These are phyloP conservation scores for Esperia sulphurella DNA, from an alignment of 2,888 invertebrate genomes.

Conservation along the genomic window DNA sequence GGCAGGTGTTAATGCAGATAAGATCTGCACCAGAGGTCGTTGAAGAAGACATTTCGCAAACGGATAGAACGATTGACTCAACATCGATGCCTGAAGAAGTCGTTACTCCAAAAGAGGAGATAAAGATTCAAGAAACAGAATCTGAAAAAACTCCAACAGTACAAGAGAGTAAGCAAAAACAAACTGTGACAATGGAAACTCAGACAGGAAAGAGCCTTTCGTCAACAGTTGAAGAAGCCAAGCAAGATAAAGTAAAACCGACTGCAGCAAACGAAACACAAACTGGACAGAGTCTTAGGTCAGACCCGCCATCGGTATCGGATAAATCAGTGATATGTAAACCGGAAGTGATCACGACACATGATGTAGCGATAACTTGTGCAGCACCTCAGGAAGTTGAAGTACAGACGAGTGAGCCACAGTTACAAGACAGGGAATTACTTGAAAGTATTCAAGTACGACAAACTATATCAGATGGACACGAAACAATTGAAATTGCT, in stretches of 20 bases:
- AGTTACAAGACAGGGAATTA: slow-evolving; percentile 66
- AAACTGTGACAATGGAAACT: slow-evolving; percentile 12
- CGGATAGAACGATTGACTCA: slow-evolving; percentile 83
- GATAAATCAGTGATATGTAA: slow-evolving; percentile 67
- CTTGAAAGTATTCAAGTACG: slow-evolving; percentile 83
- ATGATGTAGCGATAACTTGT: slow-evolving; percentile 75
- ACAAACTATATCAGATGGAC: slow-evolving; percentile 81
- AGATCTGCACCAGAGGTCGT: slow-evolving; percentile 50
- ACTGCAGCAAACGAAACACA: slow-evolving; percentile 80
- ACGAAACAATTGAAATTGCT: slow-evolving; percentile 86
- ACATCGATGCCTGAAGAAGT: slow-evolving; percentile 86
- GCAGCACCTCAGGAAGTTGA: slow-evolving; percentile 79
- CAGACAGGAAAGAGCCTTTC: slow-evolving; percentile 17
- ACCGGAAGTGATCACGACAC: slow-evolving; percentile 52
- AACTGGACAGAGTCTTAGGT: slow-evolving; percentile 81
- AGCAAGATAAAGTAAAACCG: slow-evolving; percentile 30
- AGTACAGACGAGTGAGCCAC: slow-evolving; percentile 80
- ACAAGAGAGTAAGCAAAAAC: slow-evolving; percentile 12
- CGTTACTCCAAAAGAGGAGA: slow-evolving; percentile 53
- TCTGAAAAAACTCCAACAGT: slow-evolving; percentile 14
- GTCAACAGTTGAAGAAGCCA: slow-evolving; percentile 11
- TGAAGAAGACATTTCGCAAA: slow-evolving; percentile 74
- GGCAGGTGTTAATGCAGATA: slow-evolving; percentile 64
- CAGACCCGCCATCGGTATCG: slow-evolving; percentile 55
- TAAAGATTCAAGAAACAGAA: slow-evolving; percentile 21